Evolutionary conservation across 2,888 invertebrate species (phyloP).

Genomic region (Brenthis hecate): DNA sequence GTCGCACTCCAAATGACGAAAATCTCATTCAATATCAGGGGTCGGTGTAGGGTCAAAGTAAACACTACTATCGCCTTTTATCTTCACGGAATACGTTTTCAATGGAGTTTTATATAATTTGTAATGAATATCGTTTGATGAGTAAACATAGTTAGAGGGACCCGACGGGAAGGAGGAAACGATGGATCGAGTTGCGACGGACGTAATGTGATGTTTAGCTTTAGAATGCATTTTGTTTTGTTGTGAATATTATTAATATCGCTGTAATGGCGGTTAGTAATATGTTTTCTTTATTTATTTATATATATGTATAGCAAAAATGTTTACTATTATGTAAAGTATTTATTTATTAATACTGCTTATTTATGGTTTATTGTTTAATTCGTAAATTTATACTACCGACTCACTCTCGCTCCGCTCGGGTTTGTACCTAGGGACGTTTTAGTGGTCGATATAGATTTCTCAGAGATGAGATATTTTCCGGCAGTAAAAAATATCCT

Average conservation of each 20-base stretch:
- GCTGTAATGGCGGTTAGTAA: background rate
- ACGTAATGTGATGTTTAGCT: slow-evolving; percentile 34
- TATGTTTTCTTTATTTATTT: background rate
- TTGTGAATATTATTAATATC: background rate
- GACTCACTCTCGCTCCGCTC: no score
- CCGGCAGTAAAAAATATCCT: no score
- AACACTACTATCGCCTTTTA: slow-evolving; percentile 71
- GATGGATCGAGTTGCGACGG: slow-evolving; percentile 52
- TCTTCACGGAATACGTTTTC: slow-evolving; percentile 49
- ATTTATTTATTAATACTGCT: no score
- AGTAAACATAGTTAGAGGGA: slow-evolving; percentile 33
- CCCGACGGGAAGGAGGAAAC: slow-evolving; percentile 54
- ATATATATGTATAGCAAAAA: no score
- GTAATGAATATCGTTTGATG: slow-evolving; percentile 32
- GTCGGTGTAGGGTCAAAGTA: slow-evolving; percentile 62
- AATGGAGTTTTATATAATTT: slow-evolving; percentile 37
- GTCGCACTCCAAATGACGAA: slow-evolving; percentile 63
- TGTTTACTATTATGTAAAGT: no score
- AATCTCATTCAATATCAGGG: slow-evolving; percentile 53
- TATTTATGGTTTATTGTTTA: no score
- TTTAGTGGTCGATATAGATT: no score
- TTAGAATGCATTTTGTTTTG: slow-evolving; percentile 17
- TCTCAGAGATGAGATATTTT: no score
- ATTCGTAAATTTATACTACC: no score
- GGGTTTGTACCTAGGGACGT: no score